Percentiles rank a stretch among this genome's conserved stretches.
These are phyloP conservation scores for Suillia variegata DNA, from an alignment of 2,888 invertebrate genomes.

Conservation along the genomic window DNA sequence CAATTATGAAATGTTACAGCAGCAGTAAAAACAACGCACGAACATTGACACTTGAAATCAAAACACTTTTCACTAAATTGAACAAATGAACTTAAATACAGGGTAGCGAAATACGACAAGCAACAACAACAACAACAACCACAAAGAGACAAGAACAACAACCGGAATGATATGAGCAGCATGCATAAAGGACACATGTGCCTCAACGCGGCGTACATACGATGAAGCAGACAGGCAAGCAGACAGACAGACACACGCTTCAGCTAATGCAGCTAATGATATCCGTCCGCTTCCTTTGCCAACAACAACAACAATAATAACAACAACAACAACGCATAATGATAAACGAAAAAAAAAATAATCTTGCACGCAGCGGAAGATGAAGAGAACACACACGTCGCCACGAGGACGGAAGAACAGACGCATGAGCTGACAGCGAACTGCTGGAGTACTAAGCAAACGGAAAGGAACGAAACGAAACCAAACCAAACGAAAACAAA, in stretches of 20 bases:
- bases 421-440: conserved; percentile 7
- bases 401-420: conserved; percentile 29
- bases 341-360: conserved; percentile 9
- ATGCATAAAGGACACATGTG: conserved; percentile 18
- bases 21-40: background rate
- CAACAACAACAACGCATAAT: background rate
- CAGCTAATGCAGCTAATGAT: conserved; percentile 35
- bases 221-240: conserved; percentile 1
- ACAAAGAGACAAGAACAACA: background rate
- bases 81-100: conserved; percentile 25
- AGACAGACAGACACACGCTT: conserved; percentile 20
- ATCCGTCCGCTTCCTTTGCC: conserved; percentile 31
- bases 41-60: conserved; percentile 35
- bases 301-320: conserved; percentile 6
- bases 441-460: background rate
- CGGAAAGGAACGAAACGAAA: too few species aligned
- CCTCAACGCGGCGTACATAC: background rate
- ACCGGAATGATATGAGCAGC: background rate
- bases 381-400: conserved; percentile 35
- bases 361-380: conserved; percentile 30
- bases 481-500: too few species aligned
- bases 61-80: conserved; percentile 35
- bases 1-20: conserved; percentile 1
- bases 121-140: conserved; percentile 3
- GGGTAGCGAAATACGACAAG: background rate